Conservation (phyloP, 2,888 invertebrate genomes). For the Polydesmus complanatus region DNA sequence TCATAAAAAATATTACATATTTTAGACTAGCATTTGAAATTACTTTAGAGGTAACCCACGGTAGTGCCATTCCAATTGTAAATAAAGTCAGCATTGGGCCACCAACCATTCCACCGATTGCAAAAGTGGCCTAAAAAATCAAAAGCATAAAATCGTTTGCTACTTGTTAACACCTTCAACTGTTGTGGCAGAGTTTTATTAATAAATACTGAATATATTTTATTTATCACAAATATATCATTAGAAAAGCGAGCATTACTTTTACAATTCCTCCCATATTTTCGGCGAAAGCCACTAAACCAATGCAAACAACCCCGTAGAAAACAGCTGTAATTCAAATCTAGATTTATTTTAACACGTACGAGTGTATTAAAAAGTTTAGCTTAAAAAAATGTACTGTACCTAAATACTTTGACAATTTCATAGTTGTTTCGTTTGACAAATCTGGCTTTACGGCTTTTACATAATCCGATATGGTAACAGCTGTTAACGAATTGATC, state of each 20-base stretch:
- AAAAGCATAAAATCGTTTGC: conserved; percentile 17
- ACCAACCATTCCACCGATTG: conserved; percentile 77
- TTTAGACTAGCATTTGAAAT: neutral
- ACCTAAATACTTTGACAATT: conserved; percentile 50
- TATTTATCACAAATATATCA: no score
- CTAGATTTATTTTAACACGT: no score
- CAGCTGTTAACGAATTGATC: conserved; percentile 33
- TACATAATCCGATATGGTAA: conserved; percentile 31
- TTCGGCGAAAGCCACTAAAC: conserved; percentile 70
- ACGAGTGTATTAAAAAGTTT: neutral
- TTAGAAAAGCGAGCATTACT: conserved; percentile 31
- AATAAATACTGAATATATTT: neutral
- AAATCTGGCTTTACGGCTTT: conserved; percentile 35
- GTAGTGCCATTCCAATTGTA: conserved; percentile 73
- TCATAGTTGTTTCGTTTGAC: conserved; percentile 59
- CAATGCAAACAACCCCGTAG: conserved; percentile 62
- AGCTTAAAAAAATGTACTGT: neutral
- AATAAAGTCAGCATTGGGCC: conserved; percentile 77
- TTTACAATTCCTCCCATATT: conserved; percentile 75
- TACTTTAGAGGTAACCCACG: conserved; percentile 69
- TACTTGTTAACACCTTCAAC: neutral
- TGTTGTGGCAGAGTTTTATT: neutral
- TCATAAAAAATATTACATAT: neutral
- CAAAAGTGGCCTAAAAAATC: conserved; percentile 55
- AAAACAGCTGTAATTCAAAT: conserved; percentile 38